Base-by-base conservation (phyloP, 2,113 vertebrate genomes). In the Myxocyprinus asiaticus region DNA sequence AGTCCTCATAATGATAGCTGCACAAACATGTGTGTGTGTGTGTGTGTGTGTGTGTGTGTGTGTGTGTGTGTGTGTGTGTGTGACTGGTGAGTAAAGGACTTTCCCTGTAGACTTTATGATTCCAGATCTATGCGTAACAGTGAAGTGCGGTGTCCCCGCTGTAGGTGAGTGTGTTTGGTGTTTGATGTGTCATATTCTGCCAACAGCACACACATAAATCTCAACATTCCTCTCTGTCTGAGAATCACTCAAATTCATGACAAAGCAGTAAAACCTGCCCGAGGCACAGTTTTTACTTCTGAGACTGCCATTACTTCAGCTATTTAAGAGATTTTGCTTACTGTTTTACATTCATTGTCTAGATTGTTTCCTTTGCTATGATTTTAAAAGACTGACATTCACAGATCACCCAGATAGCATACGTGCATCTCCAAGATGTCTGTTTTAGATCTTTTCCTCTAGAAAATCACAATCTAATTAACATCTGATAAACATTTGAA, bases 131-230 rank as follows among this genome's bases (percentile, higher is more conserved):
- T 84, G 69, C 15, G 44, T 84, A 76, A 84, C 67, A 42, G 10
- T 61, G 15, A 62, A 45, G 48, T 64, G 74, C 4, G 22, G 63
- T 11, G 68, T 77, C 75, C 53, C 64, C 17, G 17, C 48, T 66
- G 56, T 33, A 51, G 53, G 55, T 82, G 22, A 33, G 22, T 33
- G 1, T 33, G 22, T 33, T 33, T 33, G 22, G 80, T 84, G 80
- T 85, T 73, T 78, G 71, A 74, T 63, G 65, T 44, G 55, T 68
- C 56, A 63, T 81, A 42, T 80, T 74, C 48, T 69, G 33, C 68
- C 72, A 83, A 47, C 69, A 42, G 75, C 50, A 72, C 70, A 86
- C 81, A 77, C 81, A 51, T 84, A 58, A 80, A 82, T 84, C 64
- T 62, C 47, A 14, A 62, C 45, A 43, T 55, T 66, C 67, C 12